Base-by-base conservation (phyloP, 2,797 vertebrate species). In the Sebastiscus albofasciatus region DNA sequence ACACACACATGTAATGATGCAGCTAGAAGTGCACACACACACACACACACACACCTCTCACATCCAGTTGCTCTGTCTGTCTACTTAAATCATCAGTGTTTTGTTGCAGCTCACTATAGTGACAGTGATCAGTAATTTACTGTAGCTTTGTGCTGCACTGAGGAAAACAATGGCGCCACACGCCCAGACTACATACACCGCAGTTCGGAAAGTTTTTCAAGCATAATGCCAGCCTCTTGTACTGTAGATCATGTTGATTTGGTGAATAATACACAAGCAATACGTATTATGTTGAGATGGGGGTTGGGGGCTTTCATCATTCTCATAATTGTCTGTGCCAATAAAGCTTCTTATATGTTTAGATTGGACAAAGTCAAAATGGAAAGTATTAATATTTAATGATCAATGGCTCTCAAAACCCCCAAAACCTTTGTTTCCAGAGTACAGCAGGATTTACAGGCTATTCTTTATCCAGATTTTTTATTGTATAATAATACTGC, bases 41-140 rank as follows among this genome's bases (percentile, higher is more conserved):
- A 31, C 72, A 42, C 75, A 73, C 56, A 52, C 29, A 65, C 65
- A 46, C 42, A 56, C 31, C 10, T 33, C 3, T 20, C 55, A 46
- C 56, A 75, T 79, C 64, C 49, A 73, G 46, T 54, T 67, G 39
- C 58, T 29, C 54, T 64, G 42, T 72, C 66, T 67, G 75, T 74
- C 64, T 65, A 69, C 81, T 80, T 64, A 72, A 86, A 75, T 67
- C 70, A 77, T 70, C 75, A 67, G 33, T 70, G 71, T 66, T 83
- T 78, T 77, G 70, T 82, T 85, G 18, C 52, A 65, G 64, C 46
- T 81, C 59, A 64, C 79, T 75, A 52, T 26, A 72, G 67, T 61
- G 29, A 69, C 68, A 82, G 76, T 60, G 78, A 89, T 84, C 70
- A 77, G 72, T 52, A 20, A 84, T 76, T 79, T 58, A 59, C 67